Base-by-base conservation (phyloP, 2,113 vertebrate species). In the Poeciliopsis prolifica region DNA sequence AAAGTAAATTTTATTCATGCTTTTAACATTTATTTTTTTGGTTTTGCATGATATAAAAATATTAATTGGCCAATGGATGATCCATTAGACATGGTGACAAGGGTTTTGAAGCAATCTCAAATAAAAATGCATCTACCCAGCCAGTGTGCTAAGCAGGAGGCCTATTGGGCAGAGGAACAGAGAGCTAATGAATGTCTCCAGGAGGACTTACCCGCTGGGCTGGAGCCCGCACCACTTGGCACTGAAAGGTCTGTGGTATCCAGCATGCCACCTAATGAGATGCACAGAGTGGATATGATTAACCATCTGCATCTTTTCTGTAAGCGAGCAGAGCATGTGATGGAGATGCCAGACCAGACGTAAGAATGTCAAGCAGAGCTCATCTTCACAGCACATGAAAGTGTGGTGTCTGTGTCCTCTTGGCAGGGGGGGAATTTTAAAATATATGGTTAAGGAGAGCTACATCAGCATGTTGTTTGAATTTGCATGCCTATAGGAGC, bases 161-260 rank as follows among this genome's bases (percentile, higher is more conserved):
- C 74, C 86, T 83, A 81, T 78, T 86, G 88, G 90, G 87, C 89
- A 88, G 72, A 70, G 81, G 86, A 84, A 89, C 89, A 89, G 77
- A 89, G 75, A 87, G 83, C 89, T 88, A 81, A 92, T 87, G 86
- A 81, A 87, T 90, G 86, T 90, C 89, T 82, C 83, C 79, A 79
- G 86, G 87, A 91, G 82, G 90, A 95, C 95, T 95, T 90, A 96
- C 96, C 96, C 85, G 94, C 96, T 88, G 96, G 97, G 93, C 96
- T 95, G 86, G 92, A 95, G 92, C 95, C 95, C 89, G 93, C 94
- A 95, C 96, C 95, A 91, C 96, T 97, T 95, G 95, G 95, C 95
- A 97, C 94, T 87, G 95, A 88, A 88, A 97, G 95, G 88, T 97
- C 96, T 86, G 95, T 79, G 60, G 94, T 93, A 89, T 94, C 94